Base-by-base conservation (phyloP, 2,113 vertebrate genomes). In the Sakesphorus luctuosus region DNA sequence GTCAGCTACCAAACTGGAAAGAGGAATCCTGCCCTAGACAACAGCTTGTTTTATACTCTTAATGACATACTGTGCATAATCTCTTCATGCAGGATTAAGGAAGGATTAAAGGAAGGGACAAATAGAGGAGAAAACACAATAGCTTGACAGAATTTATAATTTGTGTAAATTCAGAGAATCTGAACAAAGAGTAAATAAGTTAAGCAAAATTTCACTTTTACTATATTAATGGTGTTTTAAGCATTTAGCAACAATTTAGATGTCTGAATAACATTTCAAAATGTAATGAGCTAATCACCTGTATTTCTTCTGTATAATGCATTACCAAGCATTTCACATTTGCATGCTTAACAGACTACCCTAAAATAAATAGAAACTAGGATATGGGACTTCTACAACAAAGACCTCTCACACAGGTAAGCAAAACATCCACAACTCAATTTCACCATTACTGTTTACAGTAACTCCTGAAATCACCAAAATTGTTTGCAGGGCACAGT, bases 21-120 rank as follows among this genome's bases (percentile, higher is more conserved):
- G 69, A 73, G 36, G 94, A 96, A 91, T 81, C 35, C 79, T 46
- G 56, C 29, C 36, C 84, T 77, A 82, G 94, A 87, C 92, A 95
- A 73, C 96, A 97, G 96, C 89, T 96, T 95, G 94, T 82, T 82
- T 47, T 38, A 85, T 94, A 58, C 46, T 91, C 89, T 84, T 89
- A 93, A 86, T 61, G 92, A 96, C 90, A 91, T 35, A 61, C 46
- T 89, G 68, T 29, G 21, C 84, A 85, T 95, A 94, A 97, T 96
- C 97, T 89, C 93, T 93, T 98, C 94, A 96, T 68, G 47, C 2
- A 68, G 65, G 94, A 97, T 98, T 97, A 98, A 72, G 36, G 52
- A 88, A 63, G 72, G 95, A 98, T 98, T 97, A 98, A 87, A 88
- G 53, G 11, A 89, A 82, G 92, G 97, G 97, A 93, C 97, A 98